A percentile compares a stretch with the other conserved stretches of the same genome.
Conservation (phyloP, 2,797 vertebrate genomes). For the Zalophus californianus region DNA sequence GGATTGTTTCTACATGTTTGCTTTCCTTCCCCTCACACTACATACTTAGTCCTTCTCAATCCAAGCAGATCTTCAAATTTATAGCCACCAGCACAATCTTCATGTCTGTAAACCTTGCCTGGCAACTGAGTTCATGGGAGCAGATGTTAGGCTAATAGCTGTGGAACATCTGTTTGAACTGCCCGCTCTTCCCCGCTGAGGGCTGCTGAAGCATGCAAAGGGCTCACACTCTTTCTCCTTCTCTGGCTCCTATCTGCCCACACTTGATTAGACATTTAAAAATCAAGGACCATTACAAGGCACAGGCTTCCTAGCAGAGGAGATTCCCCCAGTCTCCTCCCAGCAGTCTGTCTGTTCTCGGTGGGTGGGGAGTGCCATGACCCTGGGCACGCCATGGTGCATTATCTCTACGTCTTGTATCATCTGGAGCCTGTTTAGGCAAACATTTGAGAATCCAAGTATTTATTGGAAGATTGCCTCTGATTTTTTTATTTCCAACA, state of each 20-base stretch:
- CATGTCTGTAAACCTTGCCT: neutral
- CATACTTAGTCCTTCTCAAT: neutral
- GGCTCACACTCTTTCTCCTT: neutral
- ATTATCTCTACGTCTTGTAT: neutral
- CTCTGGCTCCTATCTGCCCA: neutral
- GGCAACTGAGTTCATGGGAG: neutral
- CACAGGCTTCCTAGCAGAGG: neutral
- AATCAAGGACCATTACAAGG: neutral
- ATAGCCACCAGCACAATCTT: neutral
- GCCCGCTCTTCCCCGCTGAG: neutral
- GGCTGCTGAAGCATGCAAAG: neutral
- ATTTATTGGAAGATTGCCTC: conserved; percentile 1
- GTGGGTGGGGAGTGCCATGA: neutral
- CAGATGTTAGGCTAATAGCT: neutral
- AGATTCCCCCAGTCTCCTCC: neutral
- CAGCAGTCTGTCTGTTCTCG: neutral
- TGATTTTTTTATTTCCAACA: neutral
- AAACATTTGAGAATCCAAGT: neutral
- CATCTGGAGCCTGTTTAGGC: neutral
- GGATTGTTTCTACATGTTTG: neutral
- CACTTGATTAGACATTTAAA: neutral
- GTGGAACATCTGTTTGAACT: neutral
- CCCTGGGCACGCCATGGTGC: accelerated
- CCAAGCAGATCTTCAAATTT: neutral
- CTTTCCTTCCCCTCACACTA: neutral